Evolutionary conservation across 2,113 vertebrate species (phyloP), one percentile per base, ranked within the genome.

Genomic region (Callipepla californica): DNA sequence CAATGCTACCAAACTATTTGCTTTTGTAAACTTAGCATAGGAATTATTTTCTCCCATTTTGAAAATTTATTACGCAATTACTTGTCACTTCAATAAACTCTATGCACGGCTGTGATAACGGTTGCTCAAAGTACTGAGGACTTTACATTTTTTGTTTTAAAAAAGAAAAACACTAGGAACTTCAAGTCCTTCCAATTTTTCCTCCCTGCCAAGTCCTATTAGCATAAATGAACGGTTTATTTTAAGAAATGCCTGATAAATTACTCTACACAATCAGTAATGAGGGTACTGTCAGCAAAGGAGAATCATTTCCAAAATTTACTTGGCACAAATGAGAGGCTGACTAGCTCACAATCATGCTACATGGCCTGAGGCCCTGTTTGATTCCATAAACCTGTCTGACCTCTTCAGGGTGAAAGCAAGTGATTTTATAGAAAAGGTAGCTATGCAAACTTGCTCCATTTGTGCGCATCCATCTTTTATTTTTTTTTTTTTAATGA

Each of bases 161-260:
- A 97, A 98, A 95, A 95, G 94, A 95, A 97, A 97, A 97, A 95
- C 94, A 97, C 95, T 95, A 97, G 93, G 98, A 97, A 98, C 98
- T 97, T 94, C 96, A 97, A 98, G 97, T 97, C 85, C 98, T 97
- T 97, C 98, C 98, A 98, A 98, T 94, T 98, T 97, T 97, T 97
- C 89, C 96, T 97, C 97, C 95, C 96, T 98, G 98, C 98, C 98
- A 98, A 98, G 97, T 97, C 96, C 97, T 97, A 98, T 98, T 98
- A 98, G 97, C 98, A 98, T 97, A 98, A 98, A 98, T 98, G 97
- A 98, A 98, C 53, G 82, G 97, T 98, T 98, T 98, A 98, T 98
- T 98, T 98, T 98, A 98, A 98, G 98, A 98, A 98, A 98, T 98
- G 98, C 97, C 97, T 98, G 97, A 98, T 98, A 98, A 98, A 98